Percentiles rank a stretch among this genome's conserved stretches.
Conservation (phyloP, 2,113 vertebrate genomes). For the Tiliqua scincoides region DNA sequence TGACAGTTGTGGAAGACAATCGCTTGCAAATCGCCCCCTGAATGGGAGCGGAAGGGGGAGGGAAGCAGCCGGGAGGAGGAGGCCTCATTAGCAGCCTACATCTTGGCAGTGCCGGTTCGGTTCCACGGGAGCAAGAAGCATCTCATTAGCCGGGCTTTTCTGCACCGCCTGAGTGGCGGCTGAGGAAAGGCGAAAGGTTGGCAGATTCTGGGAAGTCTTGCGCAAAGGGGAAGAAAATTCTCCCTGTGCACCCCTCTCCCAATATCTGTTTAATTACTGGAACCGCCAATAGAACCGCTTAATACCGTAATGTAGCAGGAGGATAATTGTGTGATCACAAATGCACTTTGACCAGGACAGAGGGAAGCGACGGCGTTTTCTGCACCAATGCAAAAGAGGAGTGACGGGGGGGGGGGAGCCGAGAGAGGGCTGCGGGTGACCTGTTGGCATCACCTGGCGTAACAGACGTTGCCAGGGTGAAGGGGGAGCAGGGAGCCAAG, state of each 20-base stretch:
- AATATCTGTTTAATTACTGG: constrained; percentile 72
- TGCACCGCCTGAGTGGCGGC: constrained; percentile 50
- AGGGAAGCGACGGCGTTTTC: background rate
- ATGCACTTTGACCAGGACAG: constrained; percentile 41
- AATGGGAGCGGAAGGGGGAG: background rate
- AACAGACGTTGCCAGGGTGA: background rate
- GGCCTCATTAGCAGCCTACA: constrained; percentile 24
- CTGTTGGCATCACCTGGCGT: too few species aligned
- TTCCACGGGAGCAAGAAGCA: constrained; percentile 60
- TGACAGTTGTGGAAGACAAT: background rate
- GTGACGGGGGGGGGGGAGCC: background rate
- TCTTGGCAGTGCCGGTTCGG: constrained; percentile 54
- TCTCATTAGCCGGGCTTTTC: constrained; percentile 70
- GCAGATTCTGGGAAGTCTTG: constrained; percentile 58
- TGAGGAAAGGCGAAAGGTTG: constrained; percentile 69
- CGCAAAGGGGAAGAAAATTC: constrained; percentile 59
- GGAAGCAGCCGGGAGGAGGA: background rate
- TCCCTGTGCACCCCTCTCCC: background rate
- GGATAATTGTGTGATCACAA: constrained; percentile 63
- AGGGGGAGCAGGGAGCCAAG: background rate
- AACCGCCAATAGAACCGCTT: constrained; percentile 75
- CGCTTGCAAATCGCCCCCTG: constrained; percentile 23
- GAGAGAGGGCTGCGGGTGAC: too few species aligned
- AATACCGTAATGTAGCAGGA: constrained; percentile 70
- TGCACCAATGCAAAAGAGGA: background rate